phyloP scores from a whole-genome alignment of 2,888 invertebrate species.

The Drosophila falleni region DNA sequence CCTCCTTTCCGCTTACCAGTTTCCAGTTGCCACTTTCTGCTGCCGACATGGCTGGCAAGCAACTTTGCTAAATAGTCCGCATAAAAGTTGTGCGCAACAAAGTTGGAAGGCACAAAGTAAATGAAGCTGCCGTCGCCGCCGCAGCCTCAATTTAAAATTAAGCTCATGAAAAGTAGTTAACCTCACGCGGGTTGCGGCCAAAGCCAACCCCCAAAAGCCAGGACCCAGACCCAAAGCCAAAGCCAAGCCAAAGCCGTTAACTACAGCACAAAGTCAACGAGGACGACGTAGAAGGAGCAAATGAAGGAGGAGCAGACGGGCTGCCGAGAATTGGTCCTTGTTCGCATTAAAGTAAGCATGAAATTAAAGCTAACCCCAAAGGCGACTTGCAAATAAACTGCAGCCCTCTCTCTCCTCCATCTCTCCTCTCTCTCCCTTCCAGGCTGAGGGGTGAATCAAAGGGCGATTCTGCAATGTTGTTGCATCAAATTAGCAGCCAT shows the following conservation, averaged over 20 bases:
- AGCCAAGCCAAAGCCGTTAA: constrained; percentile 73
- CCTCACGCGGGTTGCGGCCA: constrained; percentile 63
- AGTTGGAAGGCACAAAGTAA: constrained; percentile 76
- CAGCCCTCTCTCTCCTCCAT: constrained; percentile 40
- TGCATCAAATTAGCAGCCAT: constrained; percentile 76
- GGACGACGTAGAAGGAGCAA: constrained; percentile 12
- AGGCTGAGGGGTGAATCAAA: not conserved
- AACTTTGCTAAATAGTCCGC: constrained; percentile 72
- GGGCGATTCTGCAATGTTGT: constrained; percentile 67
- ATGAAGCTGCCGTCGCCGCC: constrained; percentile 67
- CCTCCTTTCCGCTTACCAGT: too few relatives aligned
- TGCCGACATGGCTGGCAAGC: not conserved
- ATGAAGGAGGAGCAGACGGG: constrained; percentile 6
- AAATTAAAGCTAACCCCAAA: constrained; percentile 82
- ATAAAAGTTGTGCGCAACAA: constrained; percentile 73
- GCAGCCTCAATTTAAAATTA: constrained; percentile 79
- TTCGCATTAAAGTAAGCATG: constrained; percentile 83
- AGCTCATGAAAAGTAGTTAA: constrained; percentile 80
- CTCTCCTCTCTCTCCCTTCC: too few relatives aligned
- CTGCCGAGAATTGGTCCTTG: constrained; percentile 50
- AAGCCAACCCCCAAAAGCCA: constrained; percentile 54
- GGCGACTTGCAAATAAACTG: constrained; percentile 70
- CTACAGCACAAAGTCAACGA: constrained; percentile 76
- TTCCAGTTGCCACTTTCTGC: not conserved
- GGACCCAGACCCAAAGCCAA: constrained; percentile 61